These are phyloP conservation scores for Drosophila yakuba DNA, from an alignment of 1,140 invertebrate species.

Conservation along the genomic window DNA sequence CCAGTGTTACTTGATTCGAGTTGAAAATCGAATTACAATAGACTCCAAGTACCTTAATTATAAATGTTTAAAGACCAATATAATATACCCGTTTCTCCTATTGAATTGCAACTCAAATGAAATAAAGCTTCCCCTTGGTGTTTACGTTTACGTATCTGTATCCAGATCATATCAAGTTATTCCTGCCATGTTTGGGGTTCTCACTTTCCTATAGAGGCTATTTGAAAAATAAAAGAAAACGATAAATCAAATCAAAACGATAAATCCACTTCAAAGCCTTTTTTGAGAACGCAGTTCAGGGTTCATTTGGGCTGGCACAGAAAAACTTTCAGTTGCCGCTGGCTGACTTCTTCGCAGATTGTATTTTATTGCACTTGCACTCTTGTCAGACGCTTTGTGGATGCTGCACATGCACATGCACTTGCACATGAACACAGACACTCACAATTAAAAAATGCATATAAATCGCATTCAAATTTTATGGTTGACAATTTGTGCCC, in stretches of 20 bases:
- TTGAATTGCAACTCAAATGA: too few species aligned
- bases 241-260: not conserved
- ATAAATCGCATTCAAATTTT: slow-evolving; percentile 53
- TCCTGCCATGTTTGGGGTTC: too few species aligned
- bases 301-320: slow-evolving; percentile 23
- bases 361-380: slow-evolving; percentile 17
- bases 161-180: too few species aligned
- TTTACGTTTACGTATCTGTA: too few species aligned
- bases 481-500: slow-evolving; percentile 47
- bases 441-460: slow-evolving; percentile 44
- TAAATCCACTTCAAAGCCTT: too few species aligned
- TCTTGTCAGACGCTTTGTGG: slow-evolving; percentile 8
- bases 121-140: too few species aligned
- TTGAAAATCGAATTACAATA: not conserved
- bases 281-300: slow-evolving; percentile 27
- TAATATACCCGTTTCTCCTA: too few species aligned
- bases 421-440: slow-evolving; percentile 6
- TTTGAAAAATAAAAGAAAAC: too few species aligned
- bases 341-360: slow-evolving; percentile 6
- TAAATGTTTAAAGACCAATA: too few species aligned
- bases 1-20: not conserved
- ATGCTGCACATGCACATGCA: not conserved
- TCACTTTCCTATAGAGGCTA: too few species aligned
- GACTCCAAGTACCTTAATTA: too few species aligned
- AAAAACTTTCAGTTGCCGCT: slow-evolving; percentile 23